Conservation (phyloP, 2,113 vertebrate species). For the Corythornis madagascariensis region DNA sequence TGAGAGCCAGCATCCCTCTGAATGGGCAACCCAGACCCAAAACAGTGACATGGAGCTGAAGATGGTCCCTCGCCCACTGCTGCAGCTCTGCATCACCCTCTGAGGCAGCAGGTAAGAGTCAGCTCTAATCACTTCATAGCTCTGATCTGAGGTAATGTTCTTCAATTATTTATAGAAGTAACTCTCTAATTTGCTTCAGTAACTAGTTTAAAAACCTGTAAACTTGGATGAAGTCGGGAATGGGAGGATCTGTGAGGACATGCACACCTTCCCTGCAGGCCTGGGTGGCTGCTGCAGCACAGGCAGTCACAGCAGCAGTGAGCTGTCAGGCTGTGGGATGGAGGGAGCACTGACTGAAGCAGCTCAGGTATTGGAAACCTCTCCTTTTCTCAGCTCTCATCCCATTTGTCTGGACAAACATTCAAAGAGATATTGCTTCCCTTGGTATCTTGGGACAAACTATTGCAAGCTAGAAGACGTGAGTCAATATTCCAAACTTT, state of each 20-base stretch:
- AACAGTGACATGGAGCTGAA: no score
- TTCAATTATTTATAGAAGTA: slow-evolving; percentile 54
- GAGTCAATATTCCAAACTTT: slow-evolving; percentile 82
- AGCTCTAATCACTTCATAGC: slow-evolving; percentile 25
- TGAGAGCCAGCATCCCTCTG: slow-evolving; percentile 74
- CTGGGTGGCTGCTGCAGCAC: no score
- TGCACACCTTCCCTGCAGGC: neutral
- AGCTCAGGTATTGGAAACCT: slow-evolving; percentile 37
- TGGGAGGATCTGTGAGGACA: slow-evolving; percentile 61
- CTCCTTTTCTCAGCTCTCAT: slow-evolving; percentile 23
- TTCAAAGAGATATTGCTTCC: slow-evolving; percentile 85
- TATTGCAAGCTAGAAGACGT: slow-evolving; percentile 84
- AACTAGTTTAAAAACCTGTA: slow-evolving; percentile 53
- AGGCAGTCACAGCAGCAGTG: no score
- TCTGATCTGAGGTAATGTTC: slow-evolving; percentile 61
- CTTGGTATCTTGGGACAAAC: slow-evolving; percentile 74
- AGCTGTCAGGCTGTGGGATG: neutral
- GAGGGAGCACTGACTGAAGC: slow-evolving; percentile 47
- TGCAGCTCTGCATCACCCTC: no score
- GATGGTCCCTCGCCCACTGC: no score
- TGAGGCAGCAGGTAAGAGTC: neutral
- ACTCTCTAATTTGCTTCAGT: slow-evolving; percentile 57
- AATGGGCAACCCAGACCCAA: slow-evolving; percentile 71
- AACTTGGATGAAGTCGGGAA: slow-evolving; percentile 69
- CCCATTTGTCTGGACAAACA: slow-evolving; percentile 73